A percentile compares a stretch with the other conserved stretches of the same genome.
Evolutionary conservation across 2,888 invertebrate genomes (phyloP).

Genomic region (Drosophila parthenogenetica): DNA sequence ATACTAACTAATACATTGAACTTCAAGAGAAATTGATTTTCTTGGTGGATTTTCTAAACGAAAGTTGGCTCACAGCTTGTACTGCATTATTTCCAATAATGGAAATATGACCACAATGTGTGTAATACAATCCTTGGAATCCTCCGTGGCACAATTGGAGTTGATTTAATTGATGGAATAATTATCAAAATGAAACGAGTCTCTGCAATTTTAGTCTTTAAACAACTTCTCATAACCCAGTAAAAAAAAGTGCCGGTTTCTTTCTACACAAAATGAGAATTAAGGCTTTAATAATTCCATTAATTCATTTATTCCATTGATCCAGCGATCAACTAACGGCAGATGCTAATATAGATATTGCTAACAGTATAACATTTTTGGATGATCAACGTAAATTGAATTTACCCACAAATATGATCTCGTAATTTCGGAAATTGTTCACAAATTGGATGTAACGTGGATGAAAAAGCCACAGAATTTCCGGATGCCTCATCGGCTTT

Average conservation of each 20-base stretch:
- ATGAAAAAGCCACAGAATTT: not conserved
- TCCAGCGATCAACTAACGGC: no score
- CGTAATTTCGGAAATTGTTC: not conserved
- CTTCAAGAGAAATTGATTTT: constrained; percentile 9
- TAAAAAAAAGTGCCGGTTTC: not conserved
- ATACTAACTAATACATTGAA: not conserved
- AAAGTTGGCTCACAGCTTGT: not conserved
- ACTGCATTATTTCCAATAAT: not conserved
- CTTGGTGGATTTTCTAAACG: not conserved
- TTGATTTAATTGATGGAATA: not conserved
- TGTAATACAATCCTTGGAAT: constrained; percentile 2
- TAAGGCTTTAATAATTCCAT: no score
- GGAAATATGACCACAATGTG: constrained; percentile 17
- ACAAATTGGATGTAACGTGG: not conserved
- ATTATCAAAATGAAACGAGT: not conserved
- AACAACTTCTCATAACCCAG: not conserved
- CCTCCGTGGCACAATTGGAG: not conserved
- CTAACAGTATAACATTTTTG: not conserved
- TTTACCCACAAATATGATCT: not conserved
- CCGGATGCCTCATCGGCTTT: not conserved
- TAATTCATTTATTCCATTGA: no score
- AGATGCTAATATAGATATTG: no score
- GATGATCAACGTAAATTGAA: not conserved
- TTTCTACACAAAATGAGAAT: not conserved
- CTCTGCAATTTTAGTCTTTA: not conserved